Conservation (phyloP, 2,797 vertebrate genomes). For the Petrocephalus sullivani region DNA sequence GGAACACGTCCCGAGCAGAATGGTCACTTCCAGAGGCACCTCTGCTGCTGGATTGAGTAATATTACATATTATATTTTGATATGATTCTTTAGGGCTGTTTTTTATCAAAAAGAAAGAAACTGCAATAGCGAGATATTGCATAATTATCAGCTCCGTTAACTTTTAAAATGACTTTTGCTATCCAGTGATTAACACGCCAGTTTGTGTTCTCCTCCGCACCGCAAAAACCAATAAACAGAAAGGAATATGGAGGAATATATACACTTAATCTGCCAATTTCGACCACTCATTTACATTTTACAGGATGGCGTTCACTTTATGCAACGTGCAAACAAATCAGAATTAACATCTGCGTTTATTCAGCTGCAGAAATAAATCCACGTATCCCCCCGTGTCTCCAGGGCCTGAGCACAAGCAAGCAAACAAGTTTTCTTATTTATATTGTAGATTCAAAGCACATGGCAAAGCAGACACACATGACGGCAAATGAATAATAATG, state of each 20-base stretch:
- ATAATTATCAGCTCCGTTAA: not conserved
- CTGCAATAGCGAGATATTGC: not conserved
- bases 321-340: slow-evolving; percentile 14
- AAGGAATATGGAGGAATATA: not conserved
- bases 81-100: not conserved
- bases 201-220: not conserved
- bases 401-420: not conserved
- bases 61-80: not conserved
- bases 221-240: not conserved
- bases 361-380: slow-evolving; percentile 21
- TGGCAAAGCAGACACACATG: slow-evolving; percentile 9
- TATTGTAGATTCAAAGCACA: slow-evolving; percentile 21
- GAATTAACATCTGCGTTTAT: slow-evolving; percentile 22
- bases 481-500: slow-evolving; percentile 16
- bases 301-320: not conserved
- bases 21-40: not conserved
- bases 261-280: not conserved
- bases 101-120: not conserved
- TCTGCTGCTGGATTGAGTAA: not conserved
- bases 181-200: not conserved
- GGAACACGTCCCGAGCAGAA: not conserved
- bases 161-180: not conserved
- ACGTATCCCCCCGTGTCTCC: not conserved
- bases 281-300: not conserved
- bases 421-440: slow-evolving; percentile 21